Percentiles rank a stretch among this genome's conserved stretches.
These are phyloP conservation scores for Dipus sagitta DNA, from an alignment of 2,797 vertebrate genomes.

Conservation along the genomic window DNA sequence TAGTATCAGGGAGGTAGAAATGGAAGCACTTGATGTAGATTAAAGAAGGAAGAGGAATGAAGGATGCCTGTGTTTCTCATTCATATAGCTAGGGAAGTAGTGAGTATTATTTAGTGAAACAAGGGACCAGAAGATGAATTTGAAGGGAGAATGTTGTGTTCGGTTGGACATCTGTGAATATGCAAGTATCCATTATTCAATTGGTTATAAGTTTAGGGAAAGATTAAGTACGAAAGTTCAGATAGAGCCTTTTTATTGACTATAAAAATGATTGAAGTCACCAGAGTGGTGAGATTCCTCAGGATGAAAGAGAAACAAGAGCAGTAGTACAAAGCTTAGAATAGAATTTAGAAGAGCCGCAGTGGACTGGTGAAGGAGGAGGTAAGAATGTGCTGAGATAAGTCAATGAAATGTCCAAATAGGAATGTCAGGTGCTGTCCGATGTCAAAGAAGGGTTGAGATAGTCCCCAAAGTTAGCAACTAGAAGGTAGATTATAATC, in stretches of 20 bases:
- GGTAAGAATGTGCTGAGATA: not conserved
- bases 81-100: not conserved
- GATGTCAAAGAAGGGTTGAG: not conserved
- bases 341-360: not conserved
- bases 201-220: not conserved
- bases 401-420: not conserved
- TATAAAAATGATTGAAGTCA: not conserved
- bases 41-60: not conserved
- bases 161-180: not conserved
- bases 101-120: not conserved
- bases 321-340: not conserved
- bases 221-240: not conserved
- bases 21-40: not conserved
- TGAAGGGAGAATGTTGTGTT: constrained; percentile 4
- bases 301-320: not conserved
- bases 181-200: not conserved
- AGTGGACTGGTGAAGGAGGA: not conserved
- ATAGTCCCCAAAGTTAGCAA: not conserved
- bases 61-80: not conserved
- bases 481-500: too few relatives aligned
- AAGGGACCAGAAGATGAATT: not conserved
- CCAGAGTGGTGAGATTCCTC: not conserved
- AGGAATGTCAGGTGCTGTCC: not conserved
- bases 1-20: not conserved
- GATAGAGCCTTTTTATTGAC: not conserved